Percentiles rank a stretch among this genome's conserved stretches.
These are phyloP conservation scores for Syrmaticus mikado DNA, from an alignment of 2,113 vertebrate genomes.

Conservation along the genomic window DNA sequence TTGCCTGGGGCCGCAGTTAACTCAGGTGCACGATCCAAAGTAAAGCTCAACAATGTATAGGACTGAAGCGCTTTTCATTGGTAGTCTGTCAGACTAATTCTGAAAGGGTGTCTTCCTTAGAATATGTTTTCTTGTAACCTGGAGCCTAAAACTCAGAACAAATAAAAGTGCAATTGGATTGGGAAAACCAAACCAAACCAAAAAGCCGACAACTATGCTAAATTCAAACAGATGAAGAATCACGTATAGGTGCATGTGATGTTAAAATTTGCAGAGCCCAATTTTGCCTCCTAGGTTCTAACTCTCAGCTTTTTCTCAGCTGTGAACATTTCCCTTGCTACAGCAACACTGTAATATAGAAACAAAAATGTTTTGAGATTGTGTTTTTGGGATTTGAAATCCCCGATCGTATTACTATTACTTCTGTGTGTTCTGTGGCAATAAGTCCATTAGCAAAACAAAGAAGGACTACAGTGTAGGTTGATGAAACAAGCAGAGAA, in stretches of 20 bases:
- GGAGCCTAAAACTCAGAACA: not conserved
- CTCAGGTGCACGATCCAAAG: not conserved
- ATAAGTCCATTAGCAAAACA: constrained; percentile 41
- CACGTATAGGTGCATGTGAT: not conserved
- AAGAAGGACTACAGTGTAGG: not conserved
- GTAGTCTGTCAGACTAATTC: not conserved
- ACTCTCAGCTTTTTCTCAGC: not conserved
- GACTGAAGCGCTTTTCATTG: not conserved
- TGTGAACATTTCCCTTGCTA: not conserved
- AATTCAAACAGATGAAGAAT: not conserved
- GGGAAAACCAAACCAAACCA: not conserved
- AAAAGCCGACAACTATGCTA: not conserved
- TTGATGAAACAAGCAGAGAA: not conserved
- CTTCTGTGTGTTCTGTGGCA: not conserved
- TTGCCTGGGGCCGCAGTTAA: not conserved
- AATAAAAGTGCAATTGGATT: not conserved
- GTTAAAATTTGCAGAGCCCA: not conserved
- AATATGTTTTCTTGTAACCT: not conserved
- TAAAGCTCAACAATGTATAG: not conserved
- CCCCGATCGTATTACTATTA: constrained; percentile 50
- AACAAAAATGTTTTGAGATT: not conserved
- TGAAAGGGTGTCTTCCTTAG: not conserved
- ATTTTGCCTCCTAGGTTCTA: not conserved
- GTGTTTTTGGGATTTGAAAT: constrained; percentile 56
- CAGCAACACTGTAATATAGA: not conserved